These are phyloP conservation scores for Achroia grisella DNA, from an alignment of 1,140 invertebrate species.

Conservation along the genomic window DNA sequence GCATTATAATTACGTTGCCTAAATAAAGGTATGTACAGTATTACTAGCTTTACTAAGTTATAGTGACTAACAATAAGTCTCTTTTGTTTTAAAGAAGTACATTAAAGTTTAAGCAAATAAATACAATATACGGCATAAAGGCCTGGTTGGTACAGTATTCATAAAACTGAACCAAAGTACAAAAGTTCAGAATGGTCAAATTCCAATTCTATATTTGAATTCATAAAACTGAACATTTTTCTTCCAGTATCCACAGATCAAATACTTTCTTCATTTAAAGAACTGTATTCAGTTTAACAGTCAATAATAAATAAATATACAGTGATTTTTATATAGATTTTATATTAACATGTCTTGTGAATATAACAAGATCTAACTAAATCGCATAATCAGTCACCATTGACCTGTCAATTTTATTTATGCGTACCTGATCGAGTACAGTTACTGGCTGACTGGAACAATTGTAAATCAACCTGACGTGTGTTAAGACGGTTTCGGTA, in stretches of 20 bases:
- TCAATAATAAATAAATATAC: too few relatives aligned
- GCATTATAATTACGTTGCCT: slow-evolving; percentile 28
- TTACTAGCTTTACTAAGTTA: slow-evolving; percentile 69
- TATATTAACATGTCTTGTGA: neutral
- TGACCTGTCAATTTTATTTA: slow-evolving; percentile 58
- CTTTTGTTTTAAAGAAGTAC: slow-evolving; percentile 29
- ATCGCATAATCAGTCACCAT: slow-evolving; percentile 49
- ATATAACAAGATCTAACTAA: neutral
- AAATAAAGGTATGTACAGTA: slow-evolving; percentile 66
- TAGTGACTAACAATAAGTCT: slow-evolving; percentile 28
- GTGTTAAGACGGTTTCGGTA: slow-evolving; percentile 37
- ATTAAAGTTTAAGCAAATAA: too few relatives aligned
- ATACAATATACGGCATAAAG: too few relatives aligned
- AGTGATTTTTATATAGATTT: neutral
- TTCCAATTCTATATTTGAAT: too few relatives aligned
- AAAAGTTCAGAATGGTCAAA: too few relatives aligned
- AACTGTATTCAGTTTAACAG: neutral
- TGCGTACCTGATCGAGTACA: slow-evolving; percentile 30
- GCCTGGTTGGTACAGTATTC: too few relatives aligned
- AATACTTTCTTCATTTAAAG: too few relatives aligned
- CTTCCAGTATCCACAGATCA: too few relatives aligned
- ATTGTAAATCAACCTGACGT: slow-evolving; percentile 46
- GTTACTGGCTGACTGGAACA: slow-evolving; percentile 29
- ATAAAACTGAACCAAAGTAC: too few relatives aligned
- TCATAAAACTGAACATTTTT: too few relatives aligned